These are phyloP conservation scores for Erebia aethiops DNA, from an alignment of 2,888 invertebrate species.

Conservation along the genomic window DNA sequence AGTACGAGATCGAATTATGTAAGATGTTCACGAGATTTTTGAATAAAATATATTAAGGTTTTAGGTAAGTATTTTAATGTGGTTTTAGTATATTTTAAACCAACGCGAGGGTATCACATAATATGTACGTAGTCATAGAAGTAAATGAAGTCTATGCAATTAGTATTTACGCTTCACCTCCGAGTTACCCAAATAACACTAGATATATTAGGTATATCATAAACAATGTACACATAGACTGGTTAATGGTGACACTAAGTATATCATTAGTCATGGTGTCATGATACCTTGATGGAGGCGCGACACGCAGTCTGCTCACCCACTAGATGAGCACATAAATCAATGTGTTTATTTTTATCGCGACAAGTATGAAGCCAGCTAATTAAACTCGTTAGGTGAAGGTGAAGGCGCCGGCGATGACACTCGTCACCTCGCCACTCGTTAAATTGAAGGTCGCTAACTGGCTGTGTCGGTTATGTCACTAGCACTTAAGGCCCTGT, in stretches of 20 bases:
- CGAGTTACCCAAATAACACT: no score
- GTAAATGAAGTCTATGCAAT: no score
- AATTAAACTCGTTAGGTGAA: conserved; percentile 67
- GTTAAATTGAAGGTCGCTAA: conserved; percentile 38
- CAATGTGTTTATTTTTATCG: conserved; percentile 67
- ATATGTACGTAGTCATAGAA: no score
- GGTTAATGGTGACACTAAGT: conserved; percentile 17
- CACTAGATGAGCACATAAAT: conserved; percentile 50
- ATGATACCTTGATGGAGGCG: conserved; percentile 22
- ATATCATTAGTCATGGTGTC: conserved; percentile 62
- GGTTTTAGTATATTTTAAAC: no score
- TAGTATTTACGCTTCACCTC: no score
- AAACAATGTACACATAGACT: background rate
- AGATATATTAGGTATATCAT: no score
- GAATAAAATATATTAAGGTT: no score
- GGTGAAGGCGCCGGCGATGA: conserved; percentile 61
- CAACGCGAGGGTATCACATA: no score
- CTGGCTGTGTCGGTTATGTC: conserved; percentile 22
- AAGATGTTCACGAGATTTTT: no score
- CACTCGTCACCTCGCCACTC: conserved; percentile 36
- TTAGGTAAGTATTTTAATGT: no score
- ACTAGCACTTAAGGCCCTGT: no score
- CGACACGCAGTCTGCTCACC: conserved; percentile 62
- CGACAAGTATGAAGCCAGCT: conserved; percentile 43
- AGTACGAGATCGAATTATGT: no score